These are phyloP conservation scores for Stratiolaelaps scimitus DNA, from an alignment of 1,140 invertebrate species.

Conservation along the genomic window DNA sequence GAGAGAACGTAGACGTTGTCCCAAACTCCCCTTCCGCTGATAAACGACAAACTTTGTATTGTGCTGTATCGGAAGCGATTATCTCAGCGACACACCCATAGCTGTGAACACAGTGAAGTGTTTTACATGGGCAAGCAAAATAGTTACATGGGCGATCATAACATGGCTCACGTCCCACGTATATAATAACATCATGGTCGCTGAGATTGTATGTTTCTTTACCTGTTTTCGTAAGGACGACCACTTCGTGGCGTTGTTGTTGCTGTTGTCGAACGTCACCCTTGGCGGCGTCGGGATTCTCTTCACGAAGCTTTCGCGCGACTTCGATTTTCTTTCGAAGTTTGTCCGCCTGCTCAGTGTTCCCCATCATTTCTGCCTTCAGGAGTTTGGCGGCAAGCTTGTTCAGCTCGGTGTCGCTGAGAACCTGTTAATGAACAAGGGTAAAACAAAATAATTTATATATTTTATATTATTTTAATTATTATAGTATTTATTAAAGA, in stretches of 20 bases:
- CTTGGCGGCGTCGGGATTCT: slow-evolving; percentile 35
- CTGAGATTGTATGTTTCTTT: slow-evolving; percentile 34
- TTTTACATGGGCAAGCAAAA: too few relatives aligned
- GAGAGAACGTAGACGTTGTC: too few relatives aligned
- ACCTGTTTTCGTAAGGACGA: slow-evolving; percentile 57
- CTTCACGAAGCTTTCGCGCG: slow-evolving; percentile 50
- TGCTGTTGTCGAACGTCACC: slow-evolving; percentile 37
- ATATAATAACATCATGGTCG: neutral
- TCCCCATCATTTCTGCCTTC: slow-evolving; percentile 77
- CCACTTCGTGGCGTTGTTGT: slow-evolving; percentile 43
- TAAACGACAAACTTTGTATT: too few relatives aligned
- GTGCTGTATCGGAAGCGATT: too few relatives aligned
- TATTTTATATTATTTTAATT: too few relatives aligned
- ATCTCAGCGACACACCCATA: too few relatives aligned
- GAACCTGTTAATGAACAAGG: slow-evolving; percentile 40
- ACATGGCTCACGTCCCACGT: slow-evolving; percentile 38
- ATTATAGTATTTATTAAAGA: too few relatives aligned
- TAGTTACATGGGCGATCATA: slow-evolving; percentile 52
- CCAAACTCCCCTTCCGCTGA: too few relatives aligned
- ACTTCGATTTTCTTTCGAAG: slow-evolving; percentile 60
- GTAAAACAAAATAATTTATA: too few relatives aligned
- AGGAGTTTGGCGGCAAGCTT: slow-evolving; percentile 69
- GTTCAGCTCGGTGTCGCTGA: slow-evolving; percentile 71
- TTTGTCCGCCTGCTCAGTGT: slow-evolving; percentile 53
- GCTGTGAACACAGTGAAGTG: too few relatives aligned